Percentiles rank a stretch among this genome's conserved stretches.
Evolutionary conservation across 2,113 vertebrate species (phyloP).

Genomic region (Oryzias woworae): DNA sequence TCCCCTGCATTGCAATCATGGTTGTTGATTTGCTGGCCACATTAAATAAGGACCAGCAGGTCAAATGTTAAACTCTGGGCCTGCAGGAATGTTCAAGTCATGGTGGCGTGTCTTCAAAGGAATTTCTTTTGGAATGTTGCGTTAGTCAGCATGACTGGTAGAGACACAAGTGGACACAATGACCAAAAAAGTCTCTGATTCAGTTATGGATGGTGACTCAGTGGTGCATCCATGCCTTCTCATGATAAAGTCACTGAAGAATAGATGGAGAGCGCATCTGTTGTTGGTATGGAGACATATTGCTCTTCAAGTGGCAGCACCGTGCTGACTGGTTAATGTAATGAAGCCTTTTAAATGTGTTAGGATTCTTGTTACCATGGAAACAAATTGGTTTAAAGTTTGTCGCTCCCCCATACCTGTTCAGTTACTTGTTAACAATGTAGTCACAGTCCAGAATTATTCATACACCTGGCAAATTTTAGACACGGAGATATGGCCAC

Average conservation of each 20-base stretch:
- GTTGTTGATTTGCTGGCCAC: slow-evolving; percentile 20
- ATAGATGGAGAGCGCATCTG: slow-evolving; percentile 27
- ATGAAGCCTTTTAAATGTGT: too few relatives aligned
- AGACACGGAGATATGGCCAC: too few relatives aligned
- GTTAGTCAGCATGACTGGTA: slow-evolving; percentile 21
- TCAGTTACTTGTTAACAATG: too few relatives aligned
- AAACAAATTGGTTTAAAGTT: too few relatives aligned
- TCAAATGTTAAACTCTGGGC: slow-evolving; percentile 29
- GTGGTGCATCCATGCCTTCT: slow-evolving; percentile 18
- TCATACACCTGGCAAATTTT: too few relatives aligned
- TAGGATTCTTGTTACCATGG: too few relatives aligned
- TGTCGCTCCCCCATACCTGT: too few relatives aligned
- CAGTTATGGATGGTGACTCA: slow-evolving; percentile 55
- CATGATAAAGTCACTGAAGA: slow-evolving; percentile 19
- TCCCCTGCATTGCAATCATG: slow-evolving; percentile 31
- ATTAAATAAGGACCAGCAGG: slow-evolving; percentile 34
- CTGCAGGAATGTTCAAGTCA: slow-evolving; percentile 39
- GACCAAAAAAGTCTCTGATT: slow-evolving; percentile 43
- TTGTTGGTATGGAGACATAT: not conserved
- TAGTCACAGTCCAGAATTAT: too few relatives aligned
- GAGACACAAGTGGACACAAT: slow-evolving; percentile 12
- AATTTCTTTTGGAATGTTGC: slow-evolving; percentile 44
- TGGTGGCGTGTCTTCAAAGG: slow-evolving; percentile 31
- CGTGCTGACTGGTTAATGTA: too few relatives aligned
- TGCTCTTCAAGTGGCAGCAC: too few relatives aligned